Conservation (phyloP, 2,113 vertebrate genomes). For the Corvus moneduloides region DNA sequence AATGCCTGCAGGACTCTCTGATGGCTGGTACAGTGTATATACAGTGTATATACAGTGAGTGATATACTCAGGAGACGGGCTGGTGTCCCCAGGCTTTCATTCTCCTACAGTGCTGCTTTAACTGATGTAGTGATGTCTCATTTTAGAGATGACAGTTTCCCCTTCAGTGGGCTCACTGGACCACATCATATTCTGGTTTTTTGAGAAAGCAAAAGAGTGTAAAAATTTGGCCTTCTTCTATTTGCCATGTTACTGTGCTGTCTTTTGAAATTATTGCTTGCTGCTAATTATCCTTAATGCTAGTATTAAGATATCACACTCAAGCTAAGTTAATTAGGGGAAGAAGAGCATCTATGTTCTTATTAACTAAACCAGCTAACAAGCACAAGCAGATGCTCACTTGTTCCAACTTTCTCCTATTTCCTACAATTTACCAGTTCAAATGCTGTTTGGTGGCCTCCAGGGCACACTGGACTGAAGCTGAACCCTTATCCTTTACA, state of each 20-base stretch:
- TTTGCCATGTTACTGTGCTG: not conserved
- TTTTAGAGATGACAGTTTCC: not conserved
- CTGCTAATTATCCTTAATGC: not conserved
- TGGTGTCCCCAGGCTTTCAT: not conserved
- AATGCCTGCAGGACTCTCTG: not conserved
- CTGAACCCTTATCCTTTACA: not conserved
- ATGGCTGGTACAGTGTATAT: not conserved
- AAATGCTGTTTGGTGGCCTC: not conserved
- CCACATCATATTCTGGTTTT: not conserved
- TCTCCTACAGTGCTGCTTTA: not conserved
- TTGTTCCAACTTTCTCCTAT: not conserved
- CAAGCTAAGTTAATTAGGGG: not conserved
- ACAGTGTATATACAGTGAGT: too few relatives aligned
- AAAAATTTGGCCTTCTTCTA: not conserved
- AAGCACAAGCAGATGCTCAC: not conserved
- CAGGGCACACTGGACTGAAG: not conserved
- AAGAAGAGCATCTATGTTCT: not conserved
- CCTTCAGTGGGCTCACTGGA: not conserved
- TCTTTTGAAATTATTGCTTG: not conserved
- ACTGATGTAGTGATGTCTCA: not conserved
- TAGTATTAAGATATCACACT: not conserved
- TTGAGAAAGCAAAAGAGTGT: not conserved
- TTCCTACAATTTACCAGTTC: not conserved
- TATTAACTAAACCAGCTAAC: not conserved
- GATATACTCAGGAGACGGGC: not conserved